A percentile compares a stretch with the other conserved stretches of the same genome.
Evolutionary conservation across 2,888 invertebrate genomes (phyloP).

Genomic region (Galeopsomyia nigrocyanea): DNA sequence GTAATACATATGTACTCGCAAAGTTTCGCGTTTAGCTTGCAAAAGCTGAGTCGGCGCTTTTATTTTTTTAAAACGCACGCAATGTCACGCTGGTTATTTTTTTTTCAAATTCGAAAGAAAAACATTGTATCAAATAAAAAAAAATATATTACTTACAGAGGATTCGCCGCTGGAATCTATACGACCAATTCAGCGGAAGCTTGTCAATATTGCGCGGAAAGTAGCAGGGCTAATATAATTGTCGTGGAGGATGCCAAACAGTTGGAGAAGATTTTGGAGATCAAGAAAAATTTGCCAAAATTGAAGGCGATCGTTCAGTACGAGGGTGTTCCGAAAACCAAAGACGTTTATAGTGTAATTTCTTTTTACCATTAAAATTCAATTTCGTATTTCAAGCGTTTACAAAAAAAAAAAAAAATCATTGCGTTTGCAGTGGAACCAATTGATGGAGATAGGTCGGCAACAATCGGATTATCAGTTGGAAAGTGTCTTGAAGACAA

Average conservation of each 20-base stretch:
- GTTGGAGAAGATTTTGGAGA: constrained; percentile 84
- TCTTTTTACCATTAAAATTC: neutral
- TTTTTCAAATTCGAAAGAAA: no score
- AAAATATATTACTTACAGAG: constrained; percentile 70
- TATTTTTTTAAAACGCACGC: no score
- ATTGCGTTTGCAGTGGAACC: constrained; percentile 78
- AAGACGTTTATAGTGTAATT: constrained; percentile 72
- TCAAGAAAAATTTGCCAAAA: constrained; percentile 78
- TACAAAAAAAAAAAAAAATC: no score
- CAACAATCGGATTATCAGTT: constrained; percentile 79
- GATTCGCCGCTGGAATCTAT: constrained; percentile 89
- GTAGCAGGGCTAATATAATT: constrained; percentile 85
- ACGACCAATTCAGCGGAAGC: constrained; percentile 92
- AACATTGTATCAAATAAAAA: no score
- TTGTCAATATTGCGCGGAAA: constrained; percentile 82
- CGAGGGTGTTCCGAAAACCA: constrained; percentile 72
- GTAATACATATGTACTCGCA: neutral
- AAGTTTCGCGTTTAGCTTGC: no score
- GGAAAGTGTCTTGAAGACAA: constrained; percentile 76
- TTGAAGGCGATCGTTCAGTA: constrained; percentile 86
- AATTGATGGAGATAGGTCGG: constrained; percentile 80
- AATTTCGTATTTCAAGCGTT: neutral
- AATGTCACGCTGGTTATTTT: no score
- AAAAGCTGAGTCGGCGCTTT: no score
- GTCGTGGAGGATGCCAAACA: constrained; percentile 90